Evolutionary conservation across 2,797 vertebrate species (phyloP).

Genomic region (Xenopus petersii): DNA sequence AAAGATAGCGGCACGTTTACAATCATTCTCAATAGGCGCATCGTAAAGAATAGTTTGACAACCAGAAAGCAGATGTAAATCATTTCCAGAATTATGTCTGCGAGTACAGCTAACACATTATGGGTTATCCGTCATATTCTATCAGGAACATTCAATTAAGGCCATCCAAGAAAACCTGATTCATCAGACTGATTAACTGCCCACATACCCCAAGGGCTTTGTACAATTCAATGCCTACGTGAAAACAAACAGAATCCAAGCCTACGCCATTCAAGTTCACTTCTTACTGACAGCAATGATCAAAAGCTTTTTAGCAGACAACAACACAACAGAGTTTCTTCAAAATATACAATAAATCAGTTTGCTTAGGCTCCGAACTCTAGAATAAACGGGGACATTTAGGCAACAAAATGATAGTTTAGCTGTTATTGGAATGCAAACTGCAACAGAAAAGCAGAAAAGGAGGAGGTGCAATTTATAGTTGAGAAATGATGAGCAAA

Average conservation of each 20-base stretch:
- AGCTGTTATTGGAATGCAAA: too few relatives aligned
- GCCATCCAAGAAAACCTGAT: slow-evolving; percentile 29
- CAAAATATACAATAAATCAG: too few relatives aligned
- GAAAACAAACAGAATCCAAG: slow-evolving; percentile 7
- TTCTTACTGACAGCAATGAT: slow-evolving; percentile 8
- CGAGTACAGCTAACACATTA: slow-evolving; percentile 29
- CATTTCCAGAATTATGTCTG: slow-evolving; percentile 22
- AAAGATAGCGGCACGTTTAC: not conserved
- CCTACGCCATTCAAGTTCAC: slow-evolving; percentile 1
- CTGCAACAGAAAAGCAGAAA: too few relatives aligned
- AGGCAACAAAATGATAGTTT: too few relatives aligned
- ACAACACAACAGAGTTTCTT: too few relatives aligned
- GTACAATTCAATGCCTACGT: slow-evolving; percentile 17
- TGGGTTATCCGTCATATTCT: slow-evolving; percentile 44
- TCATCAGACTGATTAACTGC: slow-evolving; percentile 44
- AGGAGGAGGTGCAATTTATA: too few relatives aligned
- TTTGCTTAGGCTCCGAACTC: too few relatives aligned
- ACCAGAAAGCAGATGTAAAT: not conserved
- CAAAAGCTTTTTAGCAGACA: not conserved
- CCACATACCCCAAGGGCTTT: slow-evolving; percentile 36
- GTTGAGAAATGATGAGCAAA: too few relatives aligned
- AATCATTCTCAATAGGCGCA: not conserved
- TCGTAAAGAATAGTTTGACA: not conserved
- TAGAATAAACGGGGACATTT: too few relatives aligned
- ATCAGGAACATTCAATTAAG: slow-evolving; percentile 45